phyloP scores from a whole-genome alignment of 1,140 invertebrate species.

The Philopotamus ludificatus region DNA sequence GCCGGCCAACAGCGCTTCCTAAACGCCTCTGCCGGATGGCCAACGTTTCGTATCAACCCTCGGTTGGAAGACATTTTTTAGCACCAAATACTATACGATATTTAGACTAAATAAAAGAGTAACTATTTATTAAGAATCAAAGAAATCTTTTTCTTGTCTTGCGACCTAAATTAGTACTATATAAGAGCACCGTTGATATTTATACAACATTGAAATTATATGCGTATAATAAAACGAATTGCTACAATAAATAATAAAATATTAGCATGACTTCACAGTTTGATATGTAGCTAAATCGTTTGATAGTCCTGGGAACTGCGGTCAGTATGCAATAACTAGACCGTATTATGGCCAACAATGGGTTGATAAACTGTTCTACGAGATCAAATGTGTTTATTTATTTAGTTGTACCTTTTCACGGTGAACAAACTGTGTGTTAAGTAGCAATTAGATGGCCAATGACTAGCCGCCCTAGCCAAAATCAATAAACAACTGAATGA shows the following conservation, averaged over 20 bases:
- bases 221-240: neutral
- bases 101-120: too few relatives aligned
- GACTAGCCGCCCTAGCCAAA: neutral
- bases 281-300: neutral
- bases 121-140: too few relatives aligned
- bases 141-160: too few relatives aligned
- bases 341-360: constrained; percentile 24
- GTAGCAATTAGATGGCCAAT: constrained; percentile 8
- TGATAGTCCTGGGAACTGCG: constrained; percentile 19
- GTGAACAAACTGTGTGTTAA: constrained; percentile 19
- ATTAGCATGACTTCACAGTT: neutral
- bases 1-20: neutral
- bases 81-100: too few relatives aligned
- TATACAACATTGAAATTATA: too few relatives aligned
- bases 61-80: too few relatives aligned
- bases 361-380: constrained; percentile 26
- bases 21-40: neutral
- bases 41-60: too few relatives aligned
- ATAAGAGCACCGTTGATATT: too few relatives aligned
- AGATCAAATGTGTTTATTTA: constrained; percentile 35
- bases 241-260: neutral
- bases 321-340: constrained; percentile 35
- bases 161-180: too few relatives aligned
- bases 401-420: constrained; percentile 14
- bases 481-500: neutral